Evolutionary conservation across 2,113 vertebrate species (phyloP), one percentile per base, ranked within the genome.

Genomic region (Laticauda laticaudata): DNA sequence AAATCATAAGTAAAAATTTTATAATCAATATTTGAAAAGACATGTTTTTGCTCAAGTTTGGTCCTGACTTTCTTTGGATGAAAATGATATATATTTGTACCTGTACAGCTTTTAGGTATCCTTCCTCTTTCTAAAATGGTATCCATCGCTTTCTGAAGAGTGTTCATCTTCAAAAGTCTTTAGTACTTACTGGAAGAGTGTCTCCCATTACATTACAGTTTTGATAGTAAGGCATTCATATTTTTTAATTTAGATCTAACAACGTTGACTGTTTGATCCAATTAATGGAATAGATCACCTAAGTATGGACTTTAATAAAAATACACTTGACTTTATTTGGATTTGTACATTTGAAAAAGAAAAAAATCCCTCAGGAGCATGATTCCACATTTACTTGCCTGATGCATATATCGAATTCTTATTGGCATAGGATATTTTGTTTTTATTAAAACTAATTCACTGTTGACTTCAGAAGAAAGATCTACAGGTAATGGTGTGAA

Each of bases 351-450:
- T 26, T 45, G 39, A 26, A 59, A 5, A 57, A 9, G 18, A 53
- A 3, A 54, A 21, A 89, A 89, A 59, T 59, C 34, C 29, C 5
- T 6, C 34, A 59, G 5, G 34, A 59, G 2, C 23, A 55, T 21
- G 10, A 53, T 88, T n/a, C 29, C 1, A 54, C 29, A 55, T 81
- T 81, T 81, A 81, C 34, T 18, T 81, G n/a, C 91, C 95, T 96
- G 95, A 97, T 96, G 94, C 95, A 94, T 94, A 95, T 95, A 94
- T 96, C 94, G 95, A 95, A 96, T 59, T 92, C 95, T 95, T 95
- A 95, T 94, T 94, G 93, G 95, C 34, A 95, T 95, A 95, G 95
- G 94, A 39, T 93, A 96, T 95, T 95, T 96, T 95, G 94, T 94
- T 55, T 94, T 54, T 34, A 75, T 51, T 87, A 23, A 64, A 92